Conservation (phyloP, 2,888 invertebrate genomes). For the Aphidius colemani region DNA sequence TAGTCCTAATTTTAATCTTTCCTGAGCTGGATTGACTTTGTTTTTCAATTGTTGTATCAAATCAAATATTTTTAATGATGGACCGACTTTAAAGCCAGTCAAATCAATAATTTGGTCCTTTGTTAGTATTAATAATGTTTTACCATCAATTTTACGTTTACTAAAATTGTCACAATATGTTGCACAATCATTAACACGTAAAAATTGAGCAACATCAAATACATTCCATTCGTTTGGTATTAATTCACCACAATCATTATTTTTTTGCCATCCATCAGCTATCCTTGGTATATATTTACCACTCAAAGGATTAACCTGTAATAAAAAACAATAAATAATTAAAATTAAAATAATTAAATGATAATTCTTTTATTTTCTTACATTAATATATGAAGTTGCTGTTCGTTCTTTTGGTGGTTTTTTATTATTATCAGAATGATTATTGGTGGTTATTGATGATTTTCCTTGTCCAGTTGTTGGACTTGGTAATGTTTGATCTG, state of each 20-base stretch:
- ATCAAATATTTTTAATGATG: constrained; percentile 90
- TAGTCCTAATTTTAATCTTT: constrained; percentile 69
- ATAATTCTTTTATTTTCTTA: constrained; percentile 48
- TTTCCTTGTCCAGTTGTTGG: constrained; percentile 58
- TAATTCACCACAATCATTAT: constrained; percentile 64
- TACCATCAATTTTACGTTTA: constrained; percentile 76
- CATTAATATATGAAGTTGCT: constrained; percentile 69
- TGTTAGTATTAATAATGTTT: constrained; percentile 76
- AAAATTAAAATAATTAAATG: constrained; percentile 17
- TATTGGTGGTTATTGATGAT: constrained; percentile 35
- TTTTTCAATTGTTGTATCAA: constrained; percentile 89
- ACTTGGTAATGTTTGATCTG: constrained; percentile 62
- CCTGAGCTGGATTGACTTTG: constrained; percentile 78
- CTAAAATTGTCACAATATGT: constrained; percentile 67
- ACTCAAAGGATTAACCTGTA: constrained; percentile 61
- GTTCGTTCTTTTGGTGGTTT: constrained; percentile 65
- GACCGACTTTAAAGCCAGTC: constrained; percentile 92
- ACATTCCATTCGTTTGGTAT: constrained; percentile 78
- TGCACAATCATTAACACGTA: constrained; percentile 82
- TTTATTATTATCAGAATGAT: constrained; percentile 51
- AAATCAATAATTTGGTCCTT: constrained; percentile 90
- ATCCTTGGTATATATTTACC: constrained; percentile 66
- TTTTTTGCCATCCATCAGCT: constrained; percentile 61
- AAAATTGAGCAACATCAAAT: constrained; percentile 86
- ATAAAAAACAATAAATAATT: constrained; percentile 14